These are phyloP conservation scores for Agonopterix heracliana DNA, from an alignment of 2,888 invertebrate species.

Conservation along the genomic window DNA sequence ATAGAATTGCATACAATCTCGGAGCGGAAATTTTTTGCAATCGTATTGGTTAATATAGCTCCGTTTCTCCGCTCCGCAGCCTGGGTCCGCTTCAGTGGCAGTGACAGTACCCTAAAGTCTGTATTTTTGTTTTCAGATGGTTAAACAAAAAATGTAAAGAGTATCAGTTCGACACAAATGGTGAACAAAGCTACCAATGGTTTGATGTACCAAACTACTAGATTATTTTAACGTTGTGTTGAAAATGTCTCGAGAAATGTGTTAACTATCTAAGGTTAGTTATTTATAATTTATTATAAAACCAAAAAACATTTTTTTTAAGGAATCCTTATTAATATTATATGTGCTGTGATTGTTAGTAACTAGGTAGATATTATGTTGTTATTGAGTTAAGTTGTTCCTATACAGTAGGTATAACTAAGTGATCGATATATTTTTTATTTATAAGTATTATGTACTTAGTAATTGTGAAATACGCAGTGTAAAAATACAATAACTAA, in stretches of 20 bases:
- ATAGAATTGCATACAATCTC: too few species aligned
- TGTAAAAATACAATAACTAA: slow-evolving; percentile 60
- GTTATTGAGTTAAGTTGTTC: not conserved
- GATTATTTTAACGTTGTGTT: slow-evolving; percentile 4
- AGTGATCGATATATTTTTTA: too few species aligned
- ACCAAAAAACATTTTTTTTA: not conserved
- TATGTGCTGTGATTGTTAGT: not conserved
- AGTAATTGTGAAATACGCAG: not conserved
- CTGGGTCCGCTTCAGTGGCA: too few species aligned
- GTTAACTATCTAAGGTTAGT: too few species aligned
- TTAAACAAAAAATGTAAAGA: slow-evolving; percentile 60
- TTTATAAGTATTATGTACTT: too few species aligned
- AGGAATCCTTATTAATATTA: not conserved
- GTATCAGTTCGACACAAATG: slow-evolving; percentile 52
- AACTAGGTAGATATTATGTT: too few species aligned
- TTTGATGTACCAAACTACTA: slow-evolving; percentile 71
- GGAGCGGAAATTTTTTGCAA: too few species aligned
- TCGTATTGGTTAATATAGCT: too few species aligned
- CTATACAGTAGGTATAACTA: too few species aligned
- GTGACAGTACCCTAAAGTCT: too few species aligned
- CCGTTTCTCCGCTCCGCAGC: too few species aligned
- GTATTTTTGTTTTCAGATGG: slow-evolving; percentile 37
- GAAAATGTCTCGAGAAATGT: not conserved
- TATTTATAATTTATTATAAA: not conserved
- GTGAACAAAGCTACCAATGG: slow-evolving; percentile 67